phyloP scores from a whole-genome alignment of 2,113 vertebrate genomes.

The Orcinus orca region DNA sequence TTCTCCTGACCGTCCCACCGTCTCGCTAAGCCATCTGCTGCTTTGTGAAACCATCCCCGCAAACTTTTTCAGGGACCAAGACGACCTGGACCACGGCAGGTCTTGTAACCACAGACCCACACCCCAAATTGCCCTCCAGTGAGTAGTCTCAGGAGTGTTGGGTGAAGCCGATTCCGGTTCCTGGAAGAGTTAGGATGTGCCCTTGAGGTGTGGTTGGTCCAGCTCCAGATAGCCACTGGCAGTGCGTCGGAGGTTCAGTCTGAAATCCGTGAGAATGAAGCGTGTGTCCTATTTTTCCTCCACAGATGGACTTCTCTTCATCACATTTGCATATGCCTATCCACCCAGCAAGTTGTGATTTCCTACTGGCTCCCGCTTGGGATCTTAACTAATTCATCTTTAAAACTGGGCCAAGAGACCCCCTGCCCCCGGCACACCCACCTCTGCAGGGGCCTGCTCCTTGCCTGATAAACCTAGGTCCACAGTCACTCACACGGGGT shows the following conservation, averaged over 20 bases:
- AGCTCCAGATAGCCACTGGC: fast-evolving
- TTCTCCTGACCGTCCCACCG: fast-evolving
- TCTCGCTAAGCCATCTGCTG: not conserved
- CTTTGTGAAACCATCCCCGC: fast-evolving
- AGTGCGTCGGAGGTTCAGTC: fast-evolving
- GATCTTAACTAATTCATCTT: not conserved
- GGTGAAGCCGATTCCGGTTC: fast-evolving
- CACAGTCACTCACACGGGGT: fast-evolving
- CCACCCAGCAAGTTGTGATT: fast-evolving
- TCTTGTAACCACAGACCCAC: fast-evolving
- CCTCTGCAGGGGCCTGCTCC: not conserved
- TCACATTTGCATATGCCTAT: not conserved
- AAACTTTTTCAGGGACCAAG: fast-evolving
- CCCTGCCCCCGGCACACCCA: fast-evolving
- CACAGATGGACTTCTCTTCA: fast-evolving
- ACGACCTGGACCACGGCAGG: fast-evolving
- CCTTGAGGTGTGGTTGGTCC: fast-evolving
- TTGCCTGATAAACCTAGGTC: fast-evolving
- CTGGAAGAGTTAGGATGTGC: fast-evolving
- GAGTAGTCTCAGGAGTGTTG: not conserved
- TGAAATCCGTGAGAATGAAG: not conserved
- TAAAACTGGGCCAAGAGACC: not conserved
- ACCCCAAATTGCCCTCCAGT: fast-evolving
- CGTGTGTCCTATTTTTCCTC: fast-evolving
- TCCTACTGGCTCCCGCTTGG: not conserved